Conservation (phyloP, 1,140 invertebrate genomes). For the Pogonomyrmex californicus region DNA sequence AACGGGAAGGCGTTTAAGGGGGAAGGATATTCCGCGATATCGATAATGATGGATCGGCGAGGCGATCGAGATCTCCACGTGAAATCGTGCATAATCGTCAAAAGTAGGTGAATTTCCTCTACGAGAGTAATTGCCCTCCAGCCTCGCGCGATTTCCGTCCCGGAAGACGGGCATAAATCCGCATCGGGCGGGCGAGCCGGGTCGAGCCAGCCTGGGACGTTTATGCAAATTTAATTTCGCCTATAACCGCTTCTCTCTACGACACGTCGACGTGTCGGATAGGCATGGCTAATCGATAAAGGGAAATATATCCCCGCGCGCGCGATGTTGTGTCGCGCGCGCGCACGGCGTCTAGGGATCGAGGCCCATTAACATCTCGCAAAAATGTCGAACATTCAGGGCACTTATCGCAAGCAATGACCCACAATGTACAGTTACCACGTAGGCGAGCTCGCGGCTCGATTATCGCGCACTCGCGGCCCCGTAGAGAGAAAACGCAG, state of each 20-base stretch:
- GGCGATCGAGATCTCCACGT: slow-evolving; percentile 11
- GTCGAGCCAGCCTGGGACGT: slow-evolving; percentile 23
- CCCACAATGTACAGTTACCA: slow-evolving; percentile 62
- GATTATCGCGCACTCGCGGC: slow-evolving; percentile 56
- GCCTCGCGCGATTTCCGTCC: slow-evolving; percentile 27
- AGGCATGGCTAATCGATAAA: slow-evolving; percentile 58
- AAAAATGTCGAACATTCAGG: slow-evolving; percentile 62
- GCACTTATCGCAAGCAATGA: slow-evolving; percentile 65
- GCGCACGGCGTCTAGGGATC: slow-evolving; percentile 1
- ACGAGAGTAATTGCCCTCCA: neutral
- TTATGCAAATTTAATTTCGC: slow-evolving; percentile 61
- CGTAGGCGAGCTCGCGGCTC: slow-evolving; percentile 58
- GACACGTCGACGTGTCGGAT: slow-evolving; percentile 38
- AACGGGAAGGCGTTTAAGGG: slow-evolving; percentile 24
- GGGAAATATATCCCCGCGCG: slow-evolving; percentile 5
- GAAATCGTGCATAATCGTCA: slow-evolving; percentile 32
- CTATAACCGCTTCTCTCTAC: slow-evolving; percentile 44
- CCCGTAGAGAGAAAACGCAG: slow-evolving; percentile 54
- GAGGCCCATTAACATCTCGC: slow-evolving; percentile 51
- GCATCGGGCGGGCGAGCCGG: neutral
- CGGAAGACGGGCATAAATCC: slow-evolving; percentile 54
- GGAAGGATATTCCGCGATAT: slow-evolving; percentile 10
- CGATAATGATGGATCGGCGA: slow-evolving; percentile 17
- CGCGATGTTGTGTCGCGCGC: neutral
- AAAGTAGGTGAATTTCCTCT: slow-evolving; percentile 47